These are phyloP conservation scores for Salmo trutta DNA, from an alignment of 2,797 vertebrate genomes.

Conservation along the genomic window DNA sequence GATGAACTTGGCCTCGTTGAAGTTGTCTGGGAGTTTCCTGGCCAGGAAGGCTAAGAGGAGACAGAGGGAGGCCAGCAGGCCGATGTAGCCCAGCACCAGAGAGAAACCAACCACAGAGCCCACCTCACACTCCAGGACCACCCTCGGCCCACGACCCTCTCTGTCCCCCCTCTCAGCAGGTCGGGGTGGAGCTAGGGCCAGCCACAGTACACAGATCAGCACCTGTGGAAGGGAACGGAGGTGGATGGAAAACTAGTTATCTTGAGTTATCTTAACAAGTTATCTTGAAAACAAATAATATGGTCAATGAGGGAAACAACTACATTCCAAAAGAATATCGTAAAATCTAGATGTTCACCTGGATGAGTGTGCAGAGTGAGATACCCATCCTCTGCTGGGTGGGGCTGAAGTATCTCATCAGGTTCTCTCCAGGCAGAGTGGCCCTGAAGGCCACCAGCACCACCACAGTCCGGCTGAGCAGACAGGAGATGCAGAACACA, in stretches of 20 bases:
- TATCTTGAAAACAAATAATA: not conserved
- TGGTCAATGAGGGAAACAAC: not conserved
- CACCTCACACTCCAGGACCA: conserved; percentile 55
- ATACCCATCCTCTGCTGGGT: conserved; percentile 42
- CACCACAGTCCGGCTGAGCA: conserved; percentile 60
- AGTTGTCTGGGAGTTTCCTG: conserved; percentile 68
- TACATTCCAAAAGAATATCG: too few relatives aligned
- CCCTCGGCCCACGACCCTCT: conserved; percentile 39
- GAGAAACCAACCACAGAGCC: conserved; percentile 42
- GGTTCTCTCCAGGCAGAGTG: conserved; percentile 45
- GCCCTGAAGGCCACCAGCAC: conserved; percentile 60
- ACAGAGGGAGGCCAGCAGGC: too few relatives aligned
- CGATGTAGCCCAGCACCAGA: too few relatives aligned
- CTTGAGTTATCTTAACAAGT: too few relatives aligned
- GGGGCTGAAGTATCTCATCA: conserved; percentile 61
- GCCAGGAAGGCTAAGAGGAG: conserved; percentile 55
- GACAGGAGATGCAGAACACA: conserved; percentile 58
- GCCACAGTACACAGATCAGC: conserved; percentile 58
- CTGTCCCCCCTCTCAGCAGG: conserved; percentile 48
- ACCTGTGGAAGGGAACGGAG: conserved; percentile 34
- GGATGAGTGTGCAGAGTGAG: conserved; percentile 50
- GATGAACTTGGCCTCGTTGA: conserved; percentile 81
- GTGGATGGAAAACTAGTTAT: not conserved
- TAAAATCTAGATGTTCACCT: conserved; percentile 22
- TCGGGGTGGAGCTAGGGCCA: conserved; percentile 45